Percentiles rank a stretch among this genome's conserved stretches.
Evolutionary conservation across 1,140 invertebrate genomes (phyloP).

Genomic region (Trissolcus basalis): DNA sequence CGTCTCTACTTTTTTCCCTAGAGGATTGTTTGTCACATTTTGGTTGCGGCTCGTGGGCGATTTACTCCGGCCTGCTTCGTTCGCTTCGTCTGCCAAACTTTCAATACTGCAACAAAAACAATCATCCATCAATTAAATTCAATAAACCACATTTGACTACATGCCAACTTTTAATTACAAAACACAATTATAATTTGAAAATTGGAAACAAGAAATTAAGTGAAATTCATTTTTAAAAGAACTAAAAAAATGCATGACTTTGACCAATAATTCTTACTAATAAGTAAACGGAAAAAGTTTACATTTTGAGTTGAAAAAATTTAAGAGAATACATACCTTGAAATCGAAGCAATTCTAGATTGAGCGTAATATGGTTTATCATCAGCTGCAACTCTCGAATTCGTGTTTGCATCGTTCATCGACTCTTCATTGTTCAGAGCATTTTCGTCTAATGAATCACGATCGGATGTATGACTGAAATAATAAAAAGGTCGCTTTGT

Average conservation of each 20-base stretch:
- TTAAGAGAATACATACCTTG: constrained; percentile 62
- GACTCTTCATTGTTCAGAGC: constrained; percentile 81
- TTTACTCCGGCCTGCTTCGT: constrained; percentile 68
- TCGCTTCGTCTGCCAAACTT: constrained; percentile 70
- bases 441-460: constrained; percentile 92
- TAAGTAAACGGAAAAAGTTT: no score
- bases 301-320: no score
- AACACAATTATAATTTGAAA: no score
- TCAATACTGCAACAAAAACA: constrained; percentile 58
- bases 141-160: constrained; percentile 3
- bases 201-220: no score
- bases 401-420: constrained; percentile 77
- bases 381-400: constrained; percentile 75
- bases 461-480: constrained; percentile 83
- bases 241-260: no score
- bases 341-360: constrained; percentile 72
- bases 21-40: constrained; percentile 76
- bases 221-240: no score
- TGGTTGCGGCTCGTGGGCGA: constrained; percentile 75
- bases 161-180: no score
- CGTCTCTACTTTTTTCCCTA: constrained; percentile 89
- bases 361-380: constrained; percentile 81
- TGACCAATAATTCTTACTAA: no score
- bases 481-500: constrained; percentile 36
- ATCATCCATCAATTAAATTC: constrained; percentile 36